Conservation (phyloP, 1,140 invertebrate species). For the Drosophila baimaii region DNA sequence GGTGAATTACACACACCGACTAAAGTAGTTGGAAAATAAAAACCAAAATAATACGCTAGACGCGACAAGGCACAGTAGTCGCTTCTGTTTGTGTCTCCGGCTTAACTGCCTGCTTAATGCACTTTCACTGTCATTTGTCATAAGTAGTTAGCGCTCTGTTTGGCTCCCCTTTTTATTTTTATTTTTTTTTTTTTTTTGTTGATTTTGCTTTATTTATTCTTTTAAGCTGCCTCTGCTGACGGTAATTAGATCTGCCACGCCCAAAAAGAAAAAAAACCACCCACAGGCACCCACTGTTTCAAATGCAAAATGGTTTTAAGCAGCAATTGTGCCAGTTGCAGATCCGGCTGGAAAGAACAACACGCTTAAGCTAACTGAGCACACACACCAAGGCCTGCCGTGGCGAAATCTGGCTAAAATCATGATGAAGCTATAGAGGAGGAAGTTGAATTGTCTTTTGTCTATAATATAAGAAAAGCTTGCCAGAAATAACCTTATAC, state of each 20-base stretch:
- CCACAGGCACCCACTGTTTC: constrained; percentile 22
- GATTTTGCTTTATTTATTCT: constrained; percentile 57
- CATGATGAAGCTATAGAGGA: background rate
- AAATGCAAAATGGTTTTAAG: constrained; percentile 51
- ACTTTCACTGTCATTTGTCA: constrained; percentile 76
- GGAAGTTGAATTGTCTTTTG: constrained; percentile 8
- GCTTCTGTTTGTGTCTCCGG: constrained; percentile 36
- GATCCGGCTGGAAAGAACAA: constrained; percentile 17
- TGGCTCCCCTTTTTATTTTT: constrained; percentile 35
- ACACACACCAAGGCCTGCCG: background rate
- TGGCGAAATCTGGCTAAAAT: background rate
- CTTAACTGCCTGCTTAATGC: constrained; percentile 62
- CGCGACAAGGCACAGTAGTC: constrained; percentile 35
- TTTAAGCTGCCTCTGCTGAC: constrained; percentile 57
- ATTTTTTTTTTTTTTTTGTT: no score
- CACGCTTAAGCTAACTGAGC: background rate
- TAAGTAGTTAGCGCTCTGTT: constrained; percentile 71
- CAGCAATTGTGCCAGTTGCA: constrained; percentile 51
- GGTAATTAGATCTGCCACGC: constrained; percentile 70
- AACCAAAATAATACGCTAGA: constrained; percentile 55
- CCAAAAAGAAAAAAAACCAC: constrained; percentile 8
- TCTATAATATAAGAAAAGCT: no score
- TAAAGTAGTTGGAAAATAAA: constrained; percentile 31
- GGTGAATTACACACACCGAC: constrained; percentile 8
- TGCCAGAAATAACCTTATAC: no score